Base-by-base conservation (phyloP, 2,113 vertebrate genomes). In the Harpagus bidentatus region DNA sequence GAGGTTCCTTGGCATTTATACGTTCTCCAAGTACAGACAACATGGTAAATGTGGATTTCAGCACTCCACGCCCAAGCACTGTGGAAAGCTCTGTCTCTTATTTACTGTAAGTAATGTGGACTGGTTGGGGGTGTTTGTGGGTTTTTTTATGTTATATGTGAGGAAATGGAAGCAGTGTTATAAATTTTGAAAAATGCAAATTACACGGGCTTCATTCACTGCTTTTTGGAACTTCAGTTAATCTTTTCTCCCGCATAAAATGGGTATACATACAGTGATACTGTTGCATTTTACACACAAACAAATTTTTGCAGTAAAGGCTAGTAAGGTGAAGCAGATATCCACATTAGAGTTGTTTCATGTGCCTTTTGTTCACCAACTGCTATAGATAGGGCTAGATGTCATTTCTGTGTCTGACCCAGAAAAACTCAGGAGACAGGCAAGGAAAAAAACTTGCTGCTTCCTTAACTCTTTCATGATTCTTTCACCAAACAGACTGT, bases 1-100 rank as follows among this genome's bases (percentile, higher is more conserved):
- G 98, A 72, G 99, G 99, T 17, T 99, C 99, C 7, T 97, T 99
- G 97, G 99, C 99, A 85, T 99, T 99, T 81, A 93, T 99, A 85
- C 99, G 99, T 22, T 99, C 99, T 38, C 98, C 98, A 28, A 98
- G 98, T 58, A 98, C 97, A 0, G 98, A 98, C 89, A 98, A 98
- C 86, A 98, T 98, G 76, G 98, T 99, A 12, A 98, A 98, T 12
- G 95, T 99, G 48, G 98, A 99, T 97, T 99, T 99, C 97, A 99
- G 97, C 95, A 99, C 98, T 11, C 99, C 98, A 5, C 98, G 88
- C 28, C 97, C 98, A 16, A 97, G 98, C 48, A 82, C 98, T 10
- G 96, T 98, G 88, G 99, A 97, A 26, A 93, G 98, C 3, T 99
- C 99, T 1, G 98, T 98, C 66, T 98, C 98, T 10, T 98, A 98